These are phyloP conservation scores for Lithosia quadra DNA, from an alignment of 2,888 invertebrate species.

Conservation along the genomic window DNA sequence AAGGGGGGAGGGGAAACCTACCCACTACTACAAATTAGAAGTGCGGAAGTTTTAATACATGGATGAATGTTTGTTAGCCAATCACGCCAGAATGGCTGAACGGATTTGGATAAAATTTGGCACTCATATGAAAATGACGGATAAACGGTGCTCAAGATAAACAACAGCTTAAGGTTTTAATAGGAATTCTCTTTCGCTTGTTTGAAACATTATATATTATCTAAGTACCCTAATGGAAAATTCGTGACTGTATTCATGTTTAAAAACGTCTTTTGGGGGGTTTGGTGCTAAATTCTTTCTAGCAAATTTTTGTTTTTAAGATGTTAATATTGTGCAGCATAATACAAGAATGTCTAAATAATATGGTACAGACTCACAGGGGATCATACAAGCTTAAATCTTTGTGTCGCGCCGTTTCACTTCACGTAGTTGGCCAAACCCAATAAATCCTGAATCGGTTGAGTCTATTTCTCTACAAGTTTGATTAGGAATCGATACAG, in stretches of 20 bases:
- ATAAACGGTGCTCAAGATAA: too few relatives aligned
- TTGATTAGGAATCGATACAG: slow-evolving; percentile 54
- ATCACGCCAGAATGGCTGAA: too few relatives aligned
- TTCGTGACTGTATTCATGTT: background rate
- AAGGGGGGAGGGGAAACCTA: too few relatives aligned
- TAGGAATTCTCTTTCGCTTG: too few relatives aligned
- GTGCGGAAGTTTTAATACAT: background rate
- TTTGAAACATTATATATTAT: too few relatives aligned
- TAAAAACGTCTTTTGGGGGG: background rate
- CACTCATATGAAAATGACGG: too few relatives aligned
- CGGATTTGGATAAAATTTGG: too few relatives aligned
- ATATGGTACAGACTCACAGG: background rate
- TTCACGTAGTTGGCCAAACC: slow-evolving; percentile 25
- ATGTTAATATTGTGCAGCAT: background rate
- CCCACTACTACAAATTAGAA: background rate
- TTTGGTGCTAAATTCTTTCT: background rate
- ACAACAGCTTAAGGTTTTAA: too few relatives aligned
- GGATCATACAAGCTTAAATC: background rate
- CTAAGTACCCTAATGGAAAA: too few relatives aligned
- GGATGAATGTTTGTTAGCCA: background rate
- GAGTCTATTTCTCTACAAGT: slow-evolving; percentile 32
- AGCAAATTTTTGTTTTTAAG: background rate
- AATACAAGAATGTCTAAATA: background rate
- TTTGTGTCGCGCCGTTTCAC: background rate
- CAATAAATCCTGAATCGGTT: slow-evolving; percentile 28